Base-by-base conservation (phyloP, 1,140 invertebrate species). In the Hesperophylax magnus region DNA sequence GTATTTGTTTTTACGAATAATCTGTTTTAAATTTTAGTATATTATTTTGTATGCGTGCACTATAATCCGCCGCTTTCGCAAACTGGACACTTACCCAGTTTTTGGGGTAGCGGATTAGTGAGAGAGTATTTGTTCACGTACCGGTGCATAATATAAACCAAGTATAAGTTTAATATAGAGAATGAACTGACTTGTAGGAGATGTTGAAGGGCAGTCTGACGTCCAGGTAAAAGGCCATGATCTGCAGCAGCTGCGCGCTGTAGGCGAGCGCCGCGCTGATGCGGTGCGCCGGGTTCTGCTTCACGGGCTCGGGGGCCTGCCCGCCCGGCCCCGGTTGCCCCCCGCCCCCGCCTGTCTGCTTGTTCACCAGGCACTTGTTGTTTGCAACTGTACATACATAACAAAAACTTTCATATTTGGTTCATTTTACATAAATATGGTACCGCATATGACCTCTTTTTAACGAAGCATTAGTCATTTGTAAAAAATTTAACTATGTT, bases 221-320 rank as follows among this genome's bases (percentile, higher is more conserved):
- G 88, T 96, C 94, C 54, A 97, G 90, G 86, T 94, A 94, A 89
- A 93, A 95, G 39, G 95, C 93, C 74, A 97, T 88, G 82, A 96
- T 90, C 86, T 93, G 93, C n/a, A 95, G 91, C 80, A 97, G 89
- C 90, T 98, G 96, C 77, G 95, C 94, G 18, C 94, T 93, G 86
- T 96, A 96, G 65, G 94, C 94, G 39, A 97, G 91, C 63, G 94
- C 96, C 53, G 95, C 95, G 86, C 92, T 93, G 69, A 96, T 93
- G 81, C 93, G 93, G 84, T 93, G 93, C 18, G 92, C 93, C 61
- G 92, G 92, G 90, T 94, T 93, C 83, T 91, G 89, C 81, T 91
- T 91, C 34, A 90, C 90, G 84, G 88, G 87, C 84, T 90, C 80
- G 15, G 72, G 72, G 56, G 54, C 53, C 27, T 9, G 22, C 1